Base-by-base conservation (phyloP, 92 coral and sea anemone species). In the Umimayanthus chanpuru region DNA sequence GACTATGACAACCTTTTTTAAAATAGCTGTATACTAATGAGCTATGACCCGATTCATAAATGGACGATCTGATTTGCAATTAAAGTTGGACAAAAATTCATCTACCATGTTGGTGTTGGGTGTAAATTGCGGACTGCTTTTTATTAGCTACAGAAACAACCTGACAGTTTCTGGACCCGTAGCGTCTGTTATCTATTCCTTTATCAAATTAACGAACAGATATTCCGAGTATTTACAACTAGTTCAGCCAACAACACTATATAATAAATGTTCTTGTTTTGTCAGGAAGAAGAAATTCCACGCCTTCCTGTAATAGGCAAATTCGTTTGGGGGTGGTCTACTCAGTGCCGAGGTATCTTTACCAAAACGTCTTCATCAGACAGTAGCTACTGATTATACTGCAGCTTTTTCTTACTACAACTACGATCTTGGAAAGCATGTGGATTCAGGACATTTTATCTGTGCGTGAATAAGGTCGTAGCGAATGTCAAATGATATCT, bases 161-260 rank as follows among this genome's bases (percentile, higher is more conserved):
- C 87, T 43, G 87, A 83, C 87, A 83, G 87, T 25, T 68, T 29
- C 47, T 26, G 77, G 21, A 15, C 39, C 74, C 78, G 28, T 50
- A 67, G 65, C 67, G 87, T 76, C 87, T 68, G 43, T 25, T 83
- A 83, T 83, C 87, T 41, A 7, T 15, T 12, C n/a, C 2, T 23
- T 81, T 66, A 81, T 71, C 77, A 83, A 80, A 80, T 80, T 53
- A 53, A 80, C 23, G 56, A 4, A 30, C 4, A 70, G 61, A 20
- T 83, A 83, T 83, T 83, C 64, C 44, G 44, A 70, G 77, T 68
- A 83, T 83, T 44, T 83, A 10, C 23, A 82, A 23, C 58, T n/a
- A 28, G 76, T 65, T 67, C 25, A 29, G 50, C 66, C 41, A 44
- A 70, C 78, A 83, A 70, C 67, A 9, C 65, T 26, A 25, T 58